Percentiles rank a stretch among this genome's conserved stretches.
phyloP scores from a whole-genome alignment of 2,797 vertebrate species.

The Prunella strophiata region DNA sequence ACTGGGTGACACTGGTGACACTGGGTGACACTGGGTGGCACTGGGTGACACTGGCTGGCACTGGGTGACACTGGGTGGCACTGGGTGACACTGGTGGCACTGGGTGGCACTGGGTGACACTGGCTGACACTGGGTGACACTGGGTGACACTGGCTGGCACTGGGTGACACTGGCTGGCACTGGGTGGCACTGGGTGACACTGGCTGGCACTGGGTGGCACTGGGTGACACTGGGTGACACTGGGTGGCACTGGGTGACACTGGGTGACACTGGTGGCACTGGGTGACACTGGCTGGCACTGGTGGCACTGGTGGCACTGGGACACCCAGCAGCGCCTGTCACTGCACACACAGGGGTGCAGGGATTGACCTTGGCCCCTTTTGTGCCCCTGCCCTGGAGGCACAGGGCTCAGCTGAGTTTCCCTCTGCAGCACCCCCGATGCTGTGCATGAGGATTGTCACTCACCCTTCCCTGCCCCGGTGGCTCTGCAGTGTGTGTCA shows the following conservation, averaged over 20 bases:
- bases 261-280: too few relatives aligned
- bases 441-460: not conserved
- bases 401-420: not conserved
- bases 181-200: not conserved
- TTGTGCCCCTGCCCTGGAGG: not conserved
- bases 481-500: too few relatives aligned
- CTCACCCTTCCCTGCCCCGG: not conserved
- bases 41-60: too few relatives aligned
- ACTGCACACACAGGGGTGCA: not conserved
- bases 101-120: too few relatives aligned
- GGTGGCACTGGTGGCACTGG: accelerated
- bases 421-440: not conserved
- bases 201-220: not conserved
- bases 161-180: too few relatives aligned
- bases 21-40: too few relatives aligned
- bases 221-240: not conserved
- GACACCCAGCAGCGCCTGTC: not conserved
- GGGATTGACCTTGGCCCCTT: not conserved
- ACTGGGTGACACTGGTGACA: too few relatives aligned
- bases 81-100: too few relatives aligned
- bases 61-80: too few relatives aligned
- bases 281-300: accelerated
- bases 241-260: not conserved
- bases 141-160: too few relatives aligned
- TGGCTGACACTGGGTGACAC: too few relatives aligned